Evolutionary conservation across 2,113 vertebrate species (phyloP).

Genomic region (Oxygymnocypris stewartii): DNA sequence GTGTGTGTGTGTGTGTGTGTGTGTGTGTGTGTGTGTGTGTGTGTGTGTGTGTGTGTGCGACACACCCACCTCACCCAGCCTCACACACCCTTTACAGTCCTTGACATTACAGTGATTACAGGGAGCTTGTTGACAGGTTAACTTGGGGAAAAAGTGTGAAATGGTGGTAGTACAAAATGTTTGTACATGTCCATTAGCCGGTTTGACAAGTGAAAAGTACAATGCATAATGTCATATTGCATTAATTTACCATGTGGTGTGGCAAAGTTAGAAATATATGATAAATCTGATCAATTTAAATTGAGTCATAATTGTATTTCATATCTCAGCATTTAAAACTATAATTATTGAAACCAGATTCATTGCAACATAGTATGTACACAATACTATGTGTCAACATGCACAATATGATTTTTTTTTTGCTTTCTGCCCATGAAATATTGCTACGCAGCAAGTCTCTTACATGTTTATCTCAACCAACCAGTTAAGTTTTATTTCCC

Average conservation of each 20-base stretch:
- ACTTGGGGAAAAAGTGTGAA: neutral
- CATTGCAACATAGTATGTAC: neutral
- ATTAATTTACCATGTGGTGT: neutral
- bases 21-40: no score
- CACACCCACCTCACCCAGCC: constrained; percentile 16
- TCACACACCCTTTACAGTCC: constrained; percentile 28
- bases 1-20: no score
- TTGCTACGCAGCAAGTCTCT: neutral
- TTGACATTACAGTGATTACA: constrained; percentile 8
- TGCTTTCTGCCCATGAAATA: neutral
- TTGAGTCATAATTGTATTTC: neutral
- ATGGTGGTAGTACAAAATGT: neutral
- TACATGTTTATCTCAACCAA: neutral
- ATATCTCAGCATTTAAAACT: constrained; percentile 1
- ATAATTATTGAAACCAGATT: neutral
- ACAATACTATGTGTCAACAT: neutral
- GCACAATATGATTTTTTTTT: neutral
- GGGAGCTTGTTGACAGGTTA: neutral
- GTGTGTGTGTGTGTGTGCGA: no score
- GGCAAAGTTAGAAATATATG: neutral
- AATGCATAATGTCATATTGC: neutral
- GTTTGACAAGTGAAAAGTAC: neutral
- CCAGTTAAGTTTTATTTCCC: neutral
- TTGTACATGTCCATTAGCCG: neutral
- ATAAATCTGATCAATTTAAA: neutral